Evolutionary conservation across 2,797 vertebrate species (phyloP).

Genomic region (Acanthiza pusilla): DNA sequence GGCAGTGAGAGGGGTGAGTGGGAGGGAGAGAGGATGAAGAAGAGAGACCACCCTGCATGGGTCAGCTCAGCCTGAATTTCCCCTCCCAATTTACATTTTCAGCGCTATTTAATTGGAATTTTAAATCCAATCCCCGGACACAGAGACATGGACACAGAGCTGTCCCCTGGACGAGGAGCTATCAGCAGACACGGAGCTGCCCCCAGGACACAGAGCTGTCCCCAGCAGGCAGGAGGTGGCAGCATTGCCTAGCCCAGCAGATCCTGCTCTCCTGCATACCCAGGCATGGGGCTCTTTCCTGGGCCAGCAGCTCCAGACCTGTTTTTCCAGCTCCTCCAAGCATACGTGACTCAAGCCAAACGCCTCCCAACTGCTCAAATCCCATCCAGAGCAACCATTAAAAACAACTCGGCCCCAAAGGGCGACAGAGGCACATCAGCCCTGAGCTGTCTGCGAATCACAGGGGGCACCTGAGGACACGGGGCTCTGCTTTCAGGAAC

Average conservation of each 20-base stretch:
- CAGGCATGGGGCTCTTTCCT: background rate
- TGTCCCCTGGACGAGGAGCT: background rate
- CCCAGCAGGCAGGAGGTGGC: conserved; percentile 60
- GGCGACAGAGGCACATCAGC: background rate
- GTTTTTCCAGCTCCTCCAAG: conserved; percentile 58
- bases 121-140: background rate
- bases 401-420: background rate
- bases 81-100: background rate
- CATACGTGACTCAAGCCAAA: conserved; percentile 28
- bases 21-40: background rate
- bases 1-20: background rate
- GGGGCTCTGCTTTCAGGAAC: background rate
- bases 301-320: conserved; percentile 27
- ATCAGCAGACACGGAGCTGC: background rate
- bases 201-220: background rate
- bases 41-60: background rate
- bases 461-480: conserved; percentile 25
- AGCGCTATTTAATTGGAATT: background rate
- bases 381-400: background rate
- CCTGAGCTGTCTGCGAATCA: background rate
- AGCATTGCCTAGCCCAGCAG: conserved; percentile 53
- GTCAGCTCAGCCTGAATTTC: background rate
- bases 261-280: background rate
- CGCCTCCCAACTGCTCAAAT: background rate
- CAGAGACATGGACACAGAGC: too few relatives aligned